A percentile compares a stretch with the other conserved stretches of the same genome.
Evolutionary conservation across 2,113 vertebrate genomes (phyloP).

Genomic region (Barnardius zonarius): DNA sequence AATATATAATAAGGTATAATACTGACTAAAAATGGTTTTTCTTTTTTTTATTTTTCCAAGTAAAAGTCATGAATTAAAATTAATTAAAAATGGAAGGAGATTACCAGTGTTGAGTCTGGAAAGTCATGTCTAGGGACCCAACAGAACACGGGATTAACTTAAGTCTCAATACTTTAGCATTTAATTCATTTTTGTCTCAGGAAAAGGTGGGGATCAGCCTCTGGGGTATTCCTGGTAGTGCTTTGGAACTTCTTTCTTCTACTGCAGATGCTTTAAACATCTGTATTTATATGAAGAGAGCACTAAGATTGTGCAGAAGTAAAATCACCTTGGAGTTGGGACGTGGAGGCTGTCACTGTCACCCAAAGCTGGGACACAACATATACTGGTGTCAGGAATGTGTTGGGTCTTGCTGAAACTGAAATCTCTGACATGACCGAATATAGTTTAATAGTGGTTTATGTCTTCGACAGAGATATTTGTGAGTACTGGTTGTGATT

Average conservation of each 20-base stretch:
- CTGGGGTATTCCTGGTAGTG: neutral
- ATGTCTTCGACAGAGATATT: neutral
- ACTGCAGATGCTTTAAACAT: neutral
- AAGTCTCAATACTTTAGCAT: neutral
- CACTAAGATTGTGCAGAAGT: neutral
- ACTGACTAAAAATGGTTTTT: neutral
- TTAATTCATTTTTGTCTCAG: neutral
- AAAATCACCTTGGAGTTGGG: neutral
- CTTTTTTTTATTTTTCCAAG: neutral
- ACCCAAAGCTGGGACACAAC: neutral
- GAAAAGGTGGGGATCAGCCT: neutral
- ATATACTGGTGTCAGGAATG: fast-evolving
- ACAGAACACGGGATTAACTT: neutral
- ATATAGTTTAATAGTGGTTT: neutral
- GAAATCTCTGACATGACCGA: neutral
- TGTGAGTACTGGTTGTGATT: neutral
- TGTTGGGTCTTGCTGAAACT: neutral
- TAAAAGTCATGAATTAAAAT: neutral
- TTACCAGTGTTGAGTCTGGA: neutral
- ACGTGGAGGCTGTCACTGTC: neutral
- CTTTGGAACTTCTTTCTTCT: neutral
- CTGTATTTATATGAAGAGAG: neutral
- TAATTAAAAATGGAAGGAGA: neutral
- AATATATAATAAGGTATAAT: neutral
- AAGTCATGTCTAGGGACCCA: neutral